Evolutionary conservation across 2,113 vertebrate genomes (phyloP).

Genomic region (Eurypyga helias): DNA sequence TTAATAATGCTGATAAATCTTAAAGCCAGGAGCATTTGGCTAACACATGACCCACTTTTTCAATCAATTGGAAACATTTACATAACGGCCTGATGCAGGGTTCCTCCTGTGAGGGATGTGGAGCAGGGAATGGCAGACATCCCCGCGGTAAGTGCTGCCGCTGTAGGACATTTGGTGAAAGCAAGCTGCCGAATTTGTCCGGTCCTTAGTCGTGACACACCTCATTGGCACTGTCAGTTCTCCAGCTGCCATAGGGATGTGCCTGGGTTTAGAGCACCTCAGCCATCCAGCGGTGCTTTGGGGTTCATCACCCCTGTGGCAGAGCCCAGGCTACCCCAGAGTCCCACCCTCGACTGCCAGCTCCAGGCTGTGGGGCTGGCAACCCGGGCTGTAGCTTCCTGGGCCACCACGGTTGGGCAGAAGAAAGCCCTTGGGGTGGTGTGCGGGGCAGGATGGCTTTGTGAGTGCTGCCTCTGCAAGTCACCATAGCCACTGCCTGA

Average conservation of each 20-base stretch:
- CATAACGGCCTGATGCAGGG: constrained; percentile 64
- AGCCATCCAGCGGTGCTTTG: background rate
- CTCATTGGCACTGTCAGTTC: background rate
- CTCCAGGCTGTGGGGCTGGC: background rate
- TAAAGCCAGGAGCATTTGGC: constrained; percentile 85
- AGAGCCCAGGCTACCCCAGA: background rate
- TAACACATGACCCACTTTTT: constrained; percentile 93
- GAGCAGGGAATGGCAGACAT: background rate
- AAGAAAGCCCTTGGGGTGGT: background rate
- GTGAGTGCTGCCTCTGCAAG: background rate
- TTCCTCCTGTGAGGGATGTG: background rate
- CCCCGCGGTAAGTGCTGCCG: background rate
- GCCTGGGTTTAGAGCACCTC: background rate
- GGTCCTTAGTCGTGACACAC: background rate
- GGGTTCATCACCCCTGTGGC: background rate
- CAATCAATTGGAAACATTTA: constrained; percentile 82
- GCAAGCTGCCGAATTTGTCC: fast-evolving
- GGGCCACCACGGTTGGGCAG: background rate
- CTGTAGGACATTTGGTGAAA: background rate
- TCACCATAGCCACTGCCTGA: background rate
- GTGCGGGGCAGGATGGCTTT: background rate
- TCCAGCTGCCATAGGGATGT: fast-evolving
- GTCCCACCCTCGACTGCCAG: background rate
- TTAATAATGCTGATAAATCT: constrained; percentile 90
- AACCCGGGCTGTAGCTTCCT: background rate